Base-by-base conservation (phyloP, 2,888 invertebrate genomes). In the Melieria picta region DNA sequence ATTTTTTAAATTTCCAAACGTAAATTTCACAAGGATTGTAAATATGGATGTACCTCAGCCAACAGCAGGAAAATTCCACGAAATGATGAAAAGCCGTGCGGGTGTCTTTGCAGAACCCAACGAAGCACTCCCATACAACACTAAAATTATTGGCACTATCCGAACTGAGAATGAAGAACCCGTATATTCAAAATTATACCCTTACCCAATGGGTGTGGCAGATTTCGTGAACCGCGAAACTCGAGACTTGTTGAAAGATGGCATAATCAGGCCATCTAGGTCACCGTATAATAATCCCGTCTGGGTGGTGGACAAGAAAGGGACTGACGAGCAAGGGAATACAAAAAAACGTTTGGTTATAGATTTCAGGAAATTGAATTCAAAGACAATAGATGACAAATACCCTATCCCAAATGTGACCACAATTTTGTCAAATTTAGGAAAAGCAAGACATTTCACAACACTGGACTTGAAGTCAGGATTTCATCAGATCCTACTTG, bases 401-500 rank as follows among this genome's bases (percentile, higher is more conserved):
- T n/a, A n/a, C n/a, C n/a, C n/a, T n/a, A n/a, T n/a, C n/a, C n/a
- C n/a, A n/a, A n/a, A n/a, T n/a, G n/a, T n/a, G n/a, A n/a, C n/a
- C n/a, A n/a, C n/a, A n/a, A n/a, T n/a, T n/a, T n/a, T n/a, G n/a
- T n/a, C n/a, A n/a, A n/a, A n/a, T n/a, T n/a, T n/a, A n/a, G n/a
- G n/a, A 70, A 67, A n/a, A 43, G 43, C 2, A 57, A 55, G 47
- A 67, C 52, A 65, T 60, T 74, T 76, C 48, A 65, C 72, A 11
- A 72, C 74, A 11, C 45, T 75, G 5, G 75, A 77, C 45, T 60
- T 73, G 11, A 73, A 74, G 65, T 74, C 65, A 7, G 75, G 72
- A 4, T 76, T 72, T 58, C 75, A 75, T 52, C 75, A 73, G 55
- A 74, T 73, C 10, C 60, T 46, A 7, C 48, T 74, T 0, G 52